Base-by-base conservation (phyloP, 1,140 invertebrate genomes). In the Aphidius gifuensis region DNA sequence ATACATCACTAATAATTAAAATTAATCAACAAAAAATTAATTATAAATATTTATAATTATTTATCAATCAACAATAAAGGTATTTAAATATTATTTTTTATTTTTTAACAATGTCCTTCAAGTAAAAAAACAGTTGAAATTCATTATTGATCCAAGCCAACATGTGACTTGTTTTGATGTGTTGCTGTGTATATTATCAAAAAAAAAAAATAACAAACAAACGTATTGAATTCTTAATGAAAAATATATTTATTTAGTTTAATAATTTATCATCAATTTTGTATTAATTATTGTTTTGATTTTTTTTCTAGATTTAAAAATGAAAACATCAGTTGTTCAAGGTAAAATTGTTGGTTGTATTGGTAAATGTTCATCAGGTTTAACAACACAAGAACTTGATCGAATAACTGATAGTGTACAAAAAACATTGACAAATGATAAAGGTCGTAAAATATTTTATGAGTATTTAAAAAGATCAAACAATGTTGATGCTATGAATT, bases 321-420 rank as follows among this genome's bases (percentile, higher is more conserved):
- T 70, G 68, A 65, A 71, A 54, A 46, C 65, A 23, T 53, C 67
- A 9, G 61, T 6, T 9, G 9, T 51, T 21, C 9, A 65, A 9
- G 60, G 16, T 8, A 58, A 48, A 58, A 47, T 38, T 6, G 60
- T 75, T 45, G 70, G 71, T 1, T 75, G 73, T 49, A 69, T 76
- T 32, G 71, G 69, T 53, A 76, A 75, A 59, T 75, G 74, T 56
- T 68, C 62, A 6, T 67, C 60, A 45, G 71, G 69, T 7, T 50
- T 78, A 7, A 69, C 46, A 6, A 4, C 5, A 7, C 60, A 71
- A 6, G 69, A 75, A 48, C 49, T 75, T 9, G 64, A 76, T 50
- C 11, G 46, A 5, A 67, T 77, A 8, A 76, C 74, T 16, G 68
- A 75, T 45, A 62, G 68, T 44, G 67, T 78, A 61, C 57, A 67